Base-by-base conservation (phyloP, 2,888 invertebrate species). In the Orthosia gothica region DNA sequence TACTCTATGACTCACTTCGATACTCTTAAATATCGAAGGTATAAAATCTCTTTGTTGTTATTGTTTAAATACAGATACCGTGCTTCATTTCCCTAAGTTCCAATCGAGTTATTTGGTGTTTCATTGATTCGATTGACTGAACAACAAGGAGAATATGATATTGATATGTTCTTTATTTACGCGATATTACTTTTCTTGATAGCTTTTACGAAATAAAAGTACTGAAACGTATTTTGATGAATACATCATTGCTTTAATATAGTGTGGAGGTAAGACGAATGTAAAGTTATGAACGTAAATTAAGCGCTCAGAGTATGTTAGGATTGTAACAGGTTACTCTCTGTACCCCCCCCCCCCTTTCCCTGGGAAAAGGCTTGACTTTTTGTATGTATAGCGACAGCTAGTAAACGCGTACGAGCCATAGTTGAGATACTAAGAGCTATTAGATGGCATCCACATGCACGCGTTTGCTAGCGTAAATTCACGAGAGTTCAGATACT, bases 41-140 rank as follows among this genome's bases (percentile, higher is more conserved):
- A 79, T 7, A 47, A 55, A 77, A 62, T 32, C 32, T 76, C 32
- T 76, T 66, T 77, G 32, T 62, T 76, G 55, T 76, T 55, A 58
- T 76, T 66, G 61, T 81, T 66, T 76, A 55, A 76, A 77, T 77
- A 65, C 50, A 55, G 81, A 81, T 62, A 81, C 32, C 32, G 32
- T 16, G 58, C 23, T 74, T 52, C 81, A 55, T 57, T 81, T 76
- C 61, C 61, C 16, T 15, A 18, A 76, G 57, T 55, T 57, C 63
- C 32, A 62, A 66, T 81, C n/a, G 50, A 62, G 65, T 62, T 59
- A 59, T 54, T 74, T 32, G 49, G 49, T 54, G 40, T 76, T 64
- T 47, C 20, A n/a, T 26, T 59, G 54, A 76, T 49, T 50, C 66
- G 76, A 66, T 23, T n/a, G 76, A 81, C 66, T 76, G 81, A 78